Conservation (phyloP, 2,888 invertebrate genomes). For the Schizaphis graminum region DNA sequence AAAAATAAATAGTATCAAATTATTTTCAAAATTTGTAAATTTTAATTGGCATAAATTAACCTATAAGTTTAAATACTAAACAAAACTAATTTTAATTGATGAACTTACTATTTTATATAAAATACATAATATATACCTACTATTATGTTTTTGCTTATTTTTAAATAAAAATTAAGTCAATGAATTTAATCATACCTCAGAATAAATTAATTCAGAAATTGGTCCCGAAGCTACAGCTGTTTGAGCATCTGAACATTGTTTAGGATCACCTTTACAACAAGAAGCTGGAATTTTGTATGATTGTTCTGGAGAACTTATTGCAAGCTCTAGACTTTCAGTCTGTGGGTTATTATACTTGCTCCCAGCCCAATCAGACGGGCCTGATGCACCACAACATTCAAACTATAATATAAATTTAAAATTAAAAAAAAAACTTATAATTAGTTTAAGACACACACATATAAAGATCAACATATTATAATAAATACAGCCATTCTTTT, state of each 20-base stretch:
- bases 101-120: neutral
- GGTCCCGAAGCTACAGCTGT: slow-evolving; percentile 71
- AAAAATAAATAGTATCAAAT: neutral
- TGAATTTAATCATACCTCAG: slow-evolving; percentile 71
- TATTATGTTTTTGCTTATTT: neutral
- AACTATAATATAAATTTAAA: slow-evolving; percentile 71
- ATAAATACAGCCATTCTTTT: neutral
- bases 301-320: slow-evolving; percentile 71
- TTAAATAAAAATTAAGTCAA: neutral
- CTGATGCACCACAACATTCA: slow-evolving; percentile 83
- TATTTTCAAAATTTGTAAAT: neutral
- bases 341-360: slow-evolving; percentile 74
- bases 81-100: neutral
- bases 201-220: slow-evolving; percentile 73
- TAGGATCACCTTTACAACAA: slow-evolving; percentile 75
- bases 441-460: neutral
- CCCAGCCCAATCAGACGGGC: slow-evolving; percentile 80
- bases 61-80: neutral
- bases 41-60: neutral
- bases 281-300: slow-evolving; percentile 76
- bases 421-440: neutral
- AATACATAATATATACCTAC: neutral
- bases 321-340: slow-evolving; percentile 72
- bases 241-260: slow-evolving; percentile 73
- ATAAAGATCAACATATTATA: neutral